Conservation (phyloP, 2,797 vertebrate genomes). For the Lagodon rhomboides region DNA sequence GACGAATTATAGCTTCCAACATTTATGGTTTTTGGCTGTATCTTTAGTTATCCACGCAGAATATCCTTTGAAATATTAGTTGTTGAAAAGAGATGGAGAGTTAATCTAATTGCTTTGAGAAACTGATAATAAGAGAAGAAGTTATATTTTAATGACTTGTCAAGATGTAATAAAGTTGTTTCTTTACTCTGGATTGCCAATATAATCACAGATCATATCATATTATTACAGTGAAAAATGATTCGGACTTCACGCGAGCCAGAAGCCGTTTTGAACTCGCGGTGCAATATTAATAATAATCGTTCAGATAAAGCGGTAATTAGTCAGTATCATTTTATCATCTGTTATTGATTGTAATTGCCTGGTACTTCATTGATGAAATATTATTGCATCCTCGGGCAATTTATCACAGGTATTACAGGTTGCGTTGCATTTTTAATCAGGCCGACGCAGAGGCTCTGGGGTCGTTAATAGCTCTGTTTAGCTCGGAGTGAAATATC, state of each 20-base stretch:
- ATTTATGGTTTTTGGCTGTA: not conserved
- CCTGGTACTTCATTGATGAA: slow-evolving; percentile 1
- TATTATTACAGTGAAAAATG: slow-evolving; percentile 12
- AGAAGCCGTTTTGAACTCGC: slow-evolving; percentile 9
- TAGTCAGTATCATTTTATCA: slow-evolving; percentile 4
- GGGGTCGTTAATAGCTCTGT: not conserved
- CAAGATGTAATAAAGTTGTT: slow-evolving; percentile 27
- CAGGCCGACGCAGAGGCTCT: not conserved
- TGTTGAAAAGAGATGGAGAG: slow-evolving; percentile 7
- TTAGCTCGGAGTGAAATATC: slow-evolving; percentile 2
- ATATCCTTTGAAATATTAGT: slow-evolving; percentile 9
- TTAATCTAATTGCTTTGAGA: slow-evolving; percentile 22
- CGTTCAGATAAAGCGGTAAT: slow-evolving; percentile 4
- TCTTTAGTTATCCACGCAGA: slow-evolving; percentile 15
- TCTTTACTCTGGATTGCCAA: slow-evolving; percentile 10
- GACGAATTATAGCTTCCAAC: slow-evolving; percentile 9
- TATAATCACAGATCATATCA: slow-evolving; percentile 18
- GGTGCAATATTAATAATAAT: slow-evolving; percentile 1
- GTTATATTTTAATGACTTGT: slow-evolving; percentile 30
- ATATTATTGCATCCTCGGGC: slow-evolving; percentile 4
- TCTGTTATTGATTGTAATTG: not conserved
- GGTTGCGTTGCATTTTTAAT: not conserved
- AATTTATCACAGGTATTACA: slow-evolving; percentile 9
- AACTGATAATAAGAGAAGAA: slow-evolving; percentile 12
- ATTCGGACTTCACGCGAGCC: slow-evolving; percentile 11